These are phyloP conservation scores for Heliconius ethilla DNA, from an alignment of 2,888 invertebrate genomes.

Conservation along the genomic window DNA sequence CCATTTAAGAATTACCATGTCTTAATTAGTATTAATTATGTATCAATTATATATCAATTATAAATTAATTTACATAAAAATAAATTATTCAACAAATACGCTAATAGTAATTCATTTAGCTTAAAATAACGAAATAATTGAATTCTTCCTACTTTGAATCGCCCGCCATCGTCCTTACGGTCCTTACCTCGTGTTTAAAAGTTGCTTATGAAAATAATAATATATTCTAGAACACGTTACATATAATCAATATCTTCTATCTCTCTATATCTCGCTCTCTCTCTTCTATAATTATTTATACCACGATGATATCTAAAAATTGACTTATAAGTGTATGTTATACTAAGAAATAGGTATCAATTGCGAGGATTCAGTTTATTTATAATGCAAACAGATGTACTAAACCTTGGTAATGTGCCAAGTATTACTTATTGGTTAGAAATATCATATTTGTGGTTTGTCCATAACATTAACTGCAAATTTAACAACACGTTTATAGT, in stretches of 20 bases:
- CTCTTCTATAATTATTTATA: neutral
- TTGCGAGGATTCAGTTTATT: slow-evolving; percentile 23
- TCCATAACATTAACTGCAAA: slow-evolving; percentile 6
- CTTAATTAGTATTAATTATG: neutral
- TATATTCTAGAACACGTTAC: too few relatives aligned
- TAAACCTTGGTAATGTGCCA: slow-evolving; percentile 34
- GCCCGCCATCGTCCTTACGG: neutral
- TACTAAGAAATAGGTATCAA: slow-evolving; percentile 1
- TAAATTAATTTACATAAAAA: neutral
- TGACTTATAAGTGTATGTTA: neutral
- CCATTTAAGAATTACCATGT: slow-evolving; percentile 50
- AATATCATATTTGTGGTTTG: slow-evolving; percentile 31
- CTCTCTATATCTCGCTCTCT: too few relatives aligned
- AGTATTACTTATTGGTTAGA: slow-evolving; percentile 19
- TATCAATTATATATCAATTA: too few relatives aligned
- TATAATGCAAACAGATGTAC: slow-evolving; percentile 27
- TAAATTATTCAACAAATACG: neutral
- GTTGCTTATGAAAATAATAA: too few relatives aligned
- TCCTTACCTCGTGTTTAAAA: too few relatives aligned
- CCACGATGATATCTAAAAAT: neutral
- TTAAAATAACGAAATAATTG: neutral
- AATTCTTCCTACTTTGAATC: neutral
- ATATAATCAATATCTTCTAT: neutral
- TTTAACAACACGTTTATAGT: neutral
- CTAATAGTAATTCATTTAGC: neutral